A percentile compares a stretch with the other conserved stretches of the same genome.
These are phyloP conservation scores for Eupsilia transversa DNA, from an alignment of 2,888 invertebrate species.

Conservation along the genomic window DNA sequence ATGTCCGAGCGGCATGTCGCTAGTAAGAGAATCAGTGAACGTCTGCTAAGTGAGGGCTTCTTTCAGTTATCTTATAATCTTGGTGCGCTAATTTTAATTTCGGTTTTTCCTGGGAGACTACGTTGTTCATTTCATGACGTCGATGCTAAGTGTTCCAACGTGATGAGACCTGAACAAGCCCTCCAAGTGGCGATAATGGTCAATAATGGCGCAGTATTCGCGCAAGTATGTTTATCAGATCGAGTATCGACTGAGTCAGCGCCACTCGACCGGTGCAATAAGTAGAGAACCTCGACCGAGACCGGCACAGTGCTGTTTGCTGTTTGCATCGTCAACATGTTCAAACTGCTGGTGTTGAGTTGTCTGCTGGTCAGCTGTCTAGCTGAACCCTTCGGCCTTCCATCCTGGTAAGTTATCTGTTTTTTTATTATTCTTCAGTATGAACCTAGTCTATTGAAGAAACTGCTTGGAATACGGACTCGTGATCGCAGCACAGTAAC, in stretches of 20 bases:
- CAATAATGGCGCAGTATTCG: slow-evolving; percentile 18
- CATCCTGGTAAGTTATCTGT: slow-evolving; percentile 30
- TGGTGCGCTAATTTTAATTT: background rate
- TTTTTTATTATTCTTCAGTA: background rate
- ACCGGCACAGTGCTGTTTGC: slow-evolving; percentile 31
- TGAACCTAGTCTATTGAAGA: background rate
- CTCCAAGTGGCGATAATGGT: slow-evolving; percentile 9
- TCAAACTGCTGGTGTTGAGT: slow-evolving; percentile 40
- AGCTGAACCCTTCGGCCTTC: slow-evolving; percentile 16
- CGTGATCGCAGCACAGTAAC: background rate
- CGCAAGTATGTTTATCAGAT: slow-evolving; percentile 27
- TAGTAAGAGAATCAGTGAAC: too few species aligned
- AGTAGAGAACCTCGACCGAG: background rate
- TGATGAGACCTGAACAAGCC: slow-evolving; percentile 19
- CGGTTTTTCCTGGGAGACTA: background rate
- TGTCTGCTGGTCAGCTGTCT: slow-evolving; percentile 33
- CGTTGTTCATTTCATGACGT: background rate
- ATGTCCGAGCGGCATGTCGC: too few species aligned
- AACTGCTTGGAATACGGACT: background rate
- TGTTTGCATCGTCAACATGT: slow-evolving; percentile 35
- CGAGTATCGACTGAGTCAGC: slow-evolving; percentile 44
- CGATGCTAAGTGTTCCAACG: slow-evolving; percentile 30
- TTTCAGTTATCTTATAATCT: background rate
- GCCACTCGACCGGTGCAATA: slow-evolving; percentile 42
- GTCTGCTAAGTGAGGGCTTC: background rate